phyloP scores from a whole-genome alignment of 2,113 vertebrate species.

The Acinonyx jubatus region DNA sequence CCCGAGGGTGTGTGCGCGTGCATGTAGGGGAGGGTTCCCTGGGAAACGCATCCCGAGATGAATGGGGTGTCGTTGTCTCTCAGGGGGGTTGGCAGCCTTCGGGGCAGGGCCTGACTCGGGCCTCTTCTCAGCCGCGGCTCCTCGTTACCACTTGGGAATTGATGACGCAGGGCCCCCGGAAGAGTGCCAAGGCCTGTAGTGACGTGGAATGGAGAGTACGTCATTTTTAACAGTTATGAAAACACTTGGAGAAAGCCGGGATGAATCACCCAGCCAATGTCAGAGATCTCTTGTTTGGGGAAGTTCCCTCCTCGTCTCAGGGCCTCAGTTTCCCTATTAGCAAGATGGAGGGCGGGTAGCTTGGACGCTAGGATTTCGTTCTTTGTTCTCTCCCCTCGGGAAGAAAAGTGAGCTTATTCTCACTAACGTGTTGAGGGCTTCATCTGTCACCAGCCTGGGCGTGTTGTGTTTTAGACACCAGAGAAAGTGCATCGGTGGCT shows the following conservation, averaged over 20 bases:
- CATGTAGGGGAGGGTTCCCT: rapidly evolving
- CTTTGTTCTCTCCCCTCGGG: rapidly evolving
- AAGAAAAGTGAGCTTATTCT: neutral
- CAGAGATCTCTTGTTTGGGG: rapidly evolving
- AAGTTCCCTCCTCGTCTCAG: rapidly evolving
- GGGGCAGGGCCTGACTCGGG: neutral
- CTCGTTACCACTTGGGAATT: neutral
- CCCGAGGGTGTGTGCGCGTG: rapidly evolving
- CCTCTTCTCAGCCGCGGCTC: neutral
- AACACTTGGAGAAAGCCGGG: neutral
- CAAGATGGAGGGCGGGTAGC: rapidly evolving
- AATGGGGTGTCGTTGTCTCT: rapidly evolving
- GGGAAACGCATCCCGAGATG: rapidly evolving
- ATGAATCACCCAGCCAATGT: rapidly evolving
- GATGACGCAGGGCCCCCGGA: neutral
- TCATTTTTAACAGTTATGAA: constrained; percentile 42
- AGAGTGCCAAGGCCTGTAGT: neutral
- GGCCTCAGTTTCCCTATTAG: neutral
- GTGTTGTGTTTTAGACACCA: neutral
- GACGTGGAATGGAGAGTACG: neutral
- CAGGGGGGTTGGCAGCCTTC: neutral
- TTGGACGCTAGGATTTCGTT: rapidly evolving
- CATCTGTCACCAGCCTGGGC: rapidly evolving
- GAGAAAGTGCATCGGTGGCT: rapidly evolving
- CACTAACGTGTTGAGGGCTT: neutral